Evolutionary conservation across 2,888 invertebrate species (phyloP).

Genomic region (Arctia plantaginis): DNA sequence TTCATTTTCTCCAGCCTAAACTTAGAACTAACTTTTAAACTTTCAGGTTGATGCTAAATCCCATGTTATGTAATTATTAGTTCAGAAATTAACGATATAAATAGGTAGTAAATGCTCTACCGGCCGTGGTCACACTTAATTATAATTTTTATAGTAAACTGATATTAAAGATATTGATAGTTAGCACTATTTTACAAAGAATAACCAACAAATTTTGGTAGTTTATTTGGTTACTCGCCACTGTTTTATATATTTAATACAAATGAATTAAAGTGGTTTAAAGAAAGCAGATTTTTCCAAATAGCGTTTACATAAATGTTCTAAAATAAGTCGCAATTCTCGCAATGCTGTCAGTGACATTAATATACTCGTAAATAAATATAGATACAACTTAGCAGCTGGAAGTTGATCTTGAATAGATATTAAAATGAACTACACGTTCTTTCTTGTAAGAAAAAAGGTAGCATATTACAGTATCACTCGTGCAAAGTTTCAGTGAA

Average conservation of each 20-base stretch:
- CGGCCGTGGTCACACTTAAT: neutral
- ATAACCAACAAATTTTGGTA: neutral
- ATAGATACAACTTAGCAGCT: neutral
- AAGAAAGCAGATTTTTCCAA: too few species aligned
- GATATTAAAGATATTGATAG: neutral
- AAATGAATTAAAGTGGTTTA: too few species aligned
- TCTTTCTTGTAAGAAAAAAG: neutral
- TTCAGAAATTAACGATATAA: too few species aligned
- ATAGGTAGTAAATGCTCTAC: too few species aligned
- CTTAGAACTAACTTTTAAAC: too few species aligned
- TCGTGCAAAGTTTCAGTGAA: neutral
- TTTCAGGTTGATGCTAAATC: neutral
- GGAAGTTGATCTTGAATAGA: neutral
- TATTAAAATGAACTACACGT: neutral
- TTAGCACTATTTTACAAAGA: neutral
- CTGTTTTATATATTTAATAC: neutral
- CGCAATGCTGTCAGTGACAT: neutral
- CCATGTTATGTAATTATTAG: too few species aligned
- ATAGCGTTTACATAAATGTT: too few species aligned
- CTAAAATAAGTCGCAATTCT: too few species aligned
- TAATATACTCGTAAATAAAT: neutral
- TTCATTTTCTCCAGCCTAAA: neutral
- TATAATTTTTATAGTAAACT: neutral
- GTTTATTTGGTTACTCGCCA: neutral
- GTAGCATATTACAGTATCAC: constrained; percentile 1